Evolutionary conservation across 2,113 vertebrate species (phyloP).

Genomic region (Zosterops pallidus): DNA sequence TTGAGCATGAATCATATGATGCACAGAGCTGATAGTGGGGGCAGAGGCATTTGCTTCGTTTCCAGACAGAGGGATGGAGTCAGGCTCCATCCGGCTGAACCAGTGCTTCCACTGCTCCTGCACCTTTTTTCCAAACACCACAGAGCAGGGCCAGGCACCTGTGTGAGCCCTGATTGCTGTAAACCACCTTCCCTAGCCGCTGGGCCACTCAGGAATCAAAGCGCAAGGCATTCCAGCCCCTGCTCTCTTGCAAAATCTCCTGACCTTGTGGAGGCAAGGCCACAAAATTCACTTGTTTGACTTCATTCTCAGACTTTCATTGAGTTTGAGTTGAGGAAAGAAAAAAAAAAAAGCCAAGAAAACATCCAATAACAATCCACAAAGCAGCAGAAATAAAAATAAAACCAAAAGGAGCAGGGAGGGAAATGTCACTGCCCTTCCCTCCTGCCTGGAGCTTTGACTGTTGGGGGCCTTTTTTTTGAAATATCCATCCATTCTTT

Average conservation of each 20-base stretch:
- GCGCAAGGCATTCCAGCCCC: not conserved
- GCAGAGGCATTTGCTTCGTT: slow-evolving; percentile 59
- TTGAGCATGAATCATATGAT: slow-evolving; percentile 59
- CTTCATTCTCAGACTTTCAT: slow-evolving; percentile 53
- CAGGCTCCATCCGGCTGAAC: slow-evolving; percentile 38
- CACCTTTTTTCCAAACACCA: not conserved
- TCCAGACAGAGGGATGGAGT: slow-evolving; percentile 55
- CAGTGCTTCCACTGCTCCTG: slow-evolving; percentile 47
- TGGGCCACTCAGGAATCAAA: not conserved
- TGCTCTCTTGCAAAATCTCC: slow-evolving; percentile 42
- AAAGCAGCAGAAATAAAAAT: slow-evolving; percentile 3
- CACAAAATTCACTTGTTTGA: slow-evolving; percentile 37
- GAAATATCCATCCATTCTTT: not conserved
- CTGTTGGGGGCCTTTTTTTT: accelerated
- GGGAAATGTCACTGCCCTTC: not conserved
- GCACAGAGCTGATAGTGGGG: slow-evolving; percentile 41
- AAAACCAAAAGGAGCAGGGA: not conserved
- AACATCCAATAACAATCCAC: not conserved
- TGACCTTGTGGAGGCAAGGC: slow-evolving; percentile 22
- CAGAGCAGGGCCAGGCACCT: not conserved
- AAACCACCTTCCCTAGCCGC: not conserved
- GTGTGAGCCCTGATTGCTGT: not conserved
- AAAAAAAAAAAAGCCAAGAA: not conserved
- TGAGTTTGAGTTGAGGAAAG: not conserved
- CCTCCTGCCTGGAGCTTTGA: accelerated